Base-by-base conservation (phyloP, 2,797 vertebrate species). In the Chrysocyon brachyurus region DNA sequence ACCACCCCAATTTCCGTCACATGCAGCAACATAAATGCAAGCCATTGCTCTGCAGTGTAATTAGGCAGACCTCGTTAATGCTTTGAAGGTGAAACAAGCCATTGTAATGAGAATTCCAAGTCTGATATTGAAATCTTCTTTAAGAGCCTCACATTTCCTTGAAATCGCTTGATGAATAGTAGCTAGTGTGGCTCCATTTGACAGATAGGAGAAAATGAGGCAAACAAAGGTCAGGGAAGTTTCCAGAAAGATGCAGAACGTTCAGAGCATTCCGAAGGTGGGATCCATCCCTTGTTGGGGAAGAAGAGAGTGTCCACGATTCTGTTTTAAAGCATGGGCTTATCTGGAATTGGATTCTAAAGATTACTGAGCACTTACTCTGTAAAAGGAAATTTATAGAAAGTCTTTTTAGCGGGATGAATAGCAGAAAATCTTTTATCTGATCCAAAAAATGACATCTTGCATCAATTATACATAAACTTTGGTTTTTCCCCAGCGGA, bases 1-100 rank as follows among this genome's bases (percentile, higher is more conserved):
- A 96, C 86, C 89, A 79, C 61, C 91, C 90, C 83, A 63, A 59
- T 97, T 95, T 93, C 94, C 94, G 73, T 98, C 91, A 90, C 70
- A n/a, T 72, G 59, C 54, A 22, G 85, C 1, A 12, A 33, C 85
- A 88, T n/a, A n/a, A 57, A 49, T 6, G 78, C 93, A 36, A 11
- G 49, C 61, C 52, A 6, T 70, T 52, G 14, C 46, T 33, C 72
- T 19, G 17, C 79, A 17, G 26, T 40, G 61, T 79, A 54, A 84
- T 90, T 64, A 95, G 91, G 66, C 75, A 61, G 90, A 52, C 33
- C 78, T 84, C 14, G 83, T 84, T 82, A 92, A 59, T 56, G 15
- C 28, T 86, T 92, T 83, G 92, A 78, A 86, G 96, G 90, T 90
- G 90, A 90, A 75, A 40, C 4, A 21, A 77, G 36, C 66, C 56